phyloP scores from a whole-genome alignment of 2,113 vertebrate genomes.

The Pipra filicauda region DNA sequence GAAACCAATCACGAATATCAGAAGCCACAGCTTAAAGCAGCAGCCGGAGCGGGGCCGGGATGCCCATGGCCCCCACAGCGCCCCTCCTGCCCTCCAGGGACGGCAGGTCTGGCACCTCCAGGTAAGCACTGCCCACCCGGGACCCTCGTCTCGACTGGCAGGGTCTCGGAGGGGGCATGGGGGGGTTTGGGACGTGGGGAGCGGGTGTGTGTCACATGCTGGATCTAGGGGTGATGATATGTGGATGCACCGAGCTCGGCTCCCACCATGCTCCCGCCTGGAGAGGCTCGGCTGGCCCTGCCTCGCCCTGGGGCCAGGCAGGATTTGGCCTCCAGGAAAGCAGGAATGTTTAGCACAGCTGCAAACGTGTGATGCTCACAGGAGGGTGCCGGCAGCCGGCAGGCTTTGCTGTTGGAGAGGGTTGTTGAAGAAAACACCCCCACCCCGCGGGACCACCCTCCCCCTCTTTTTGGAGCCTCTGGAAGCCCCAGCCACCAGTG shows the following conservation, averaged over 20 bases:
- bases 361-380: fast-evolving
- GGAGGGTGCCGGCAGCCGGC: not conserved
- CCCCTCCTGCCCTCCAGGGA: not conserved
- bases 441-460: not conserved
- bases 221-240: fast-evolving
- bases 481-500: not conserved
- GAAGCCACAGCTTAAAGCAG: constrained; percentile 54
- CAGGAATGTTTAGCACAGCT: not conserved
- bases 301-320: not conserved
- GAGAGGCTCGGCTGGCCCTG: fast-evolving
- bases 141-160: not conserved
- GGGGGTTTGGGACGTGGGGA: fast-evolving
- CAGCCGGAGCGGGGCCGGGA: not conserved
- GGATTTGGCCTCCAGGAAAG: not conserved
- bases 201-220: fast-evolving
- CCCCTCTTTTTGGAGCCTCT: not conserved
- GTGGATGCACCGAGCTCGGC: fast-evolving
- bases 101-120: not conserved
- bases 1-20: constrained; percentile 75
- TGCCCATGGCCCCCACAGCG: not conserved
- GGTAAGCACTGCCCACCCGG: not conserved
- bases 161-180: not conserved
- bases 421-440: not conserved
- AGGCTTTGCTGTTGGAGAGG: not conserved
- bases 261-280: not conserved